phyloP scores from a whole-genome alignment of 2,113 vertebrate genomes.

The Alethe castanea region DNA sequence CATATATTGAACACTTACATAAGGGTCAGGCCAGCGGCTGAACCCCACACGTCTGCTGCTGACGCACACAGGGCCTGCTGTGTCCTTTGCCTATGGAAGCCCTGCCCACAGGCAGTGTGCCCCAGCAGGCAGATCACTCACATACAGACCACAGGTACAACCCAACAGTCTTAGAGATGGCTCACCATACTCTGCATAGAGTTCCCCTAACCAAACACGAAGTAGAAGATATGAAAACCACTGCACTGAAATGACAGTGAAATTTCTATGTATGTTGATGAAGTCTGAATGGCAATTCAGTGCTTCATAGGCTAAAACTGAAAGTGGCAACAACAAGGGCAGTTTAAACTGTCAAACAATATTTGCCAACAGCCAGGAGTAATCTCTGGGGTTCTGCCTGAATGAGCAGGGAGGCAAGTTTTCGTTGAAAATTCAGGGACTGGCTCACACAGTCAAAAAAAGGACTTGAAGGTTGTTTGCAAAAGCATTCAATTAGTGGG shows the following conservation, averaged over 20 bases:
- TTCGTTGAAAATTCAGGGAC: not conserved
- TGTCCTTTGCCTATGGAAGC: not conserved
- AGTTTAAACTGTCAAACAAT: not conserved
- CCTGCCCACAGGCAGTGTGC: not conserved
- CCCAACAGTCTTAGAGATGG: not conserved
- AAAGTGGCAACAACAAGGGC: not conserved
- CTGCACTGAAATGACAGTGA: not conserved
- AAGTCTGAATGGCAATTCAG: not conserved
- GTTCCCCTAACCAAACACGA: not conserved
- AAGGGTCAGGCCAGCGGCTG: not conserved
- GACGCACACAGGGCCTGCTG: not conserved
- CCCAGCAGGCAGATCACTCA: not conserved
- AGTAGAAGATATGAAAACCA: not conserved
- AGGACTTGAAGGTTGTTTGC: not conserved
- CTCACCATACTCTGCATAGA: not conserved
- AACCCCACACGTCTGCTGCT: not conserved
- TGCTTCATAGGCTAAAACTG: not conserved
- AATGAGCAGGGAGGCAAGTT: not conserved
- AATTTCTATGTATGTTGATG: fast-evolving
- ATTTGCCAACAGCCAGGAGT: not conserved
- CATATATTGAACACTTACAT: not conserved
- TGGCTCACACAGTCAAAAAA: not conserved
- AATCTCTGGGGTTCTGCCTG: not conserved
- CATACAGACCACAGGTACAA: fast-evolving
- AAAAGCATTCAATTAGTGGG: not conserved